Base-by-base conservation (phyloP, 2,113 vertebrate species). In the Neotoma lepida region DNA sequence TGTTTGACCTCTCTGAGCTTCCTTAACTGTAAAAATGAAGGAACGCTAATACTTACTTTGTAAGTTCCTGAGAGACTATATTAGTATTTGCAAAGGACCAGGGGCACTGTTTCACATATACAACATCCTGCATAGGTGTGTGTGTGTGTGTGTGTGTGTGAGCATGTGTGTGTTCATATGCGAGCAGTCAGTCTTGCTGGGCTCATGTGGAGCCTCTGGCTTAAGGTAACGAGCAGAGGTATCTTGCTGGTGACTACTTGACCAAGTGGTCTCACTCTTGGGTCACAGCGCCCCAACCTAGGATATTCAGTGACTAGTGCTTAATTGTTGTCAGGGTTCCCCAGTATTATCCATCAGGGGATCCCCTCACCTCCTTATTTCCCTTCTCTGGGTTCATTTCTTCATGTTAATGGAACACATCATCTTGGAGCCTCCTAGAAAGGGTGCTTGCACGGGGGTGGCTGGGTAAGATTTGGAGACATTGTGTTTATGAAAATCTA, bases 391-490 rank as follows among this genome's bases (percentile, higher is more conserved):
- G 12, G n/a, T 39, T 56, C 56, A 61, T 71, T 54, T 84, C 41
- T 9, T 77, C 4, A 13, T 56, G 54, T 73, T 73, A 73, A n/a
- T 24, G 26, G 33, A 46, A 30, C 33, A 71, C 9, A 46, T 63
- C 9, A 4, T 74, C 33, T 20, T 22, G 46, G 39, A 68, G 18
- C 54, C 64, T 80, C 26, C 64, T 64, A 81, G 17, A 39, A 86
- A 93, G n/a, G 80, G 24, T 92, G n/a, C n/a, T n/a, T n/a, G 33
- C 30, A 33, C 54, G 20, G 18, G 54, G 39, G 63, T 6, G 18
- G 22, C 24, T 64, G 41, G 30, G 28, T 93, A 70, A 54, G 44
- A 86, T 93, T 71, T 54, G 49, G 61, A 89, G 70, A 63, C 51
- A 30, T 15, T 46, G 64, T 44, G 63, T 54, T 95, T 80, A 3